Percentiles rank a stretch among this genome's conserved stretches.
These are phyloP conservation scores for Myiozetetes cayanensis DNA, from an alignment of 2,113 vertebrate genomes.

Conservation along the genomic window DNA sequence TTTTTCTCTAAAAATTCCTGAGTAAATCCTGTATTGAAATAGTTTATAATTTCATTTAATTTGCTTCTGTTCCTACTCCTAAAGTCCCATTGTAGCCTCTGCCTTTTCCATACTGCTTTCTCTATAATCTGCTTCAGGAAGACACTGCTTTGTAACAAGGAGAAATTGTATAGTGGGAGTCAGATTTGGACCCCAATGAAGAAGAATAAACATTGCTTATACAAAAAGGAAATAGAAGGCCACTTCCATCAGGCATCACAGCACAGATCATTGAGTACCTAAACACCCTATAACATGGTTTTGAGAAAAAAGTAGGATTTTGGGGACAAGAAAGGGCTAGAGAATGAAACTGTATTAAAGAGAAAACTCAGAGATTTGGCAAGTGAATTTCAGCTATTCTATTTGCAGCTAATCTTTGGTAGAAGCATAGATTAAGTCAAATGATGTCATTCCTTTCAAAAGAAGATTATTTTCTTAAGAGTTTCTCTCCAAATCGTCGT, in stretches of 20 bases:
- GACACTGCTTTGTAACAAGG: neutral
- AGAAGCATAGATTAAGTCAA: conserved; percentile 14
- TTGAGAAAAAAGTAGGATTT: neutral
- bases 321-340: neutral
- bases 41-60: fast-evolving
- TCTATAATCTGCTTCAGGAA: neutral
- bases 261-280: neutral
- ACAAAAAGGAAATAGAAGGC: neutral
- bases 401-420: neutral
- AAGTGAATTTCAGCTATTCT: neutral
- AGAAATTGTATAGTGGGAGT: neutral
- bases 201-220: neutral
- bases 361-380: neutral
- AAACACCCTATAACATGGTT: neutral
- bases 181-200: neutral
- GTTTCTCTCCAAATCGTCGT: neutral
- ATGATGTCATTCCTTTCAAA: neutral
- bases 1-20: neutral
- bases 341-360: neutral
- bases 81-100: neutral
- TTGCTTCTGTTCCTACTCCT: neutral
- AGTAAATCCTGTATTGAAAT: neutral
- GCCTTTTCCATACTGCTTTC: neutral
- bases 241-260: neutral
- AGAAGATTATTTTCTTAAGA: conserved; percentile 24